Evolutionary conservation across 2,113 vertebrate species (phyloP).

Genomic region (Mustelus asterias): DNA sequence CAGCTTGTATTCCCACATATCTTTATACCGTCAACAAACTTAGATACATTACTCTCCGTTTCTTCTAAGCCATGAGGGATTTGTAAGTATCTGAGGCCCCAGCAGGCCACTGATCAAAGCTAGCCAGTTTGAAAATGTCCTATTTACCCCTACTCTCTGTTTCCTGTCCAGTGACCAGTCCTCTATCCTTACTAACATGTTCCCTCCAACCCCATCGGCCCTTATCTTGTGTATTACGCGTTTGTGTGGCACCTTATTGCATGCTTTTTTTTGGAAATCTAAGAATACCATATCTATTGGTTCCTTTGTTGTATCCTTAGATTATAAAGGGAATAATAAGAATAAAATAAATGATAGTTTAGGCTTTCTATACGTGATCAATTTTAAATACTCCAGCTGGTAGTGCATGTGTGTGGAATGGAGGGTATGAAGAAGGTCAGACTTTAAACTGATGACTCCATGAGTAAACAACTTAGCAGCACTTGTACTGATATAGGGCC

Average conservation of each 20-base stretch:
- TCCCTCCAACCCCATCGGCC: neutral
- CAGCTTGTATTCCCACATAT: too few relatives aligned
- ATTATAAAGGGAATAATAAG: neutral
- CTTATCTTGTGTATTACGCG: too few relatives aligned
- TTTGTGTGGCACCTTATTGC: too few relatives aligned
- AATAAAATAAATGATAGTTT: neutral
- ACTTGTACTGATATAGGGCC: too few relatives aligned
- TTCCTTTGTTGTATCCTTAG: neutral
- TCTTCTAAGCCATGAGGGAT: neutral
- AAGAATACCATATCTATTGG: neutral
- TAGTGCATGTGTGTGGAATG: neutral
- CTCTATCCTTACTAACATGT: neutral
- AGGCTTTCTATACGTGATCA: neutral
- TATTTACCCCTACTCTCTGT: neutral
- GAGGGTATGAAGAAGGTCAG: neutral
- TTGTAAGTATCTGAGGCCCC: neutral
- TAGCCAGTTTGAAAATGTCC: too few relatives aligned
- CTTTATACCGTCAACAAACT: neutral
- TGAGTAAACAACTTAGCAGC: neutral
- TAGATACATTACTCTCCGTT: too few relatives aligned
- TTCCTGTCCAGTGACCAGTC: neutral
- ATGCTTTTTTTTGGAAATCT: too few relatives aligned
- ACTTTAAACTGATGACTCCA: neutral
- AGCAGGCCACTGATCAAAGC: neutral
- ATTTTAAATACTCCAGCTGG: neutral